These are phyloP conservation scores for Pachydiplax longipennis DNA, from an alignment of 2,888 invertebrate genomes.

Conservation along the genomic window DNA sequence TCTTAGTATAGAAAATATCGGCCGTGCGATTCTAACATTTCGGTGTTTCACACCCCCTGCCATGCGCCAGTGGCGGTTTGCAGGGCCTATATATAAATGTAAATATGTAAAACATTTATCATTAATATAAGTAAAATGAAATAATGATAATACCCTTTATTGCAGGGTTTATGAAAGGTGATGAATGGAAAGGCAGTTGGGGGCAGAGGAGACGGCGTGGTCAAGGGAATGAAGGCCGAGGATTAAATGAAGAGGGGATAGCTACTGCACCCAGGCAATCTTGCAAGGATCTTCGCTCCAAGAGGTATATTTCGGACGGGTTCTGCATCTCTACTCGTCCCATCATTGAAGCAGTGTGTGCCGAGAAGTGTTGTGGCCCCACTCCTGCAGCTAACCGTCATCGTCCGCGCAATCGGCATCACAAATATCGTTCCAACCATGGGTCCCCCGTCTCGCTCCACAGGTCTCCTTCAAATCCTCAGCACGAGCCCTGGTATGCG, in stretches of 20 bases:
- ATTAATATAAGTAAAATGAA: neutral
- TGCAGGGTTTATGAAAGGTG: neutral
- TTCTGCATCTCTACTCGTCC: conserved; percentile 51
- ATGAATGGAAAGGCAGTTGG: neutral
- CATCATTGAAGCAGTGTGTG: conserved; percentile 52
- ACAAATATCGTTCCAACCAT: neutral
- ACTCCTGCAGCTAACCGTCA: neutral
- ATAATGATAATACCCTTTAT: neutral
- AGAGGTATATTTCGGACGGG: conserved; percentile 52
- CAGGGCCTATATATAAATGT: no score
- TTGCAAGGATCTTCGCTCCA: conserved; percentile 49
- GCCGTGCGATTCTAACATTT: no score
- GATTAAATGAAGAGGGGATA: neutral
- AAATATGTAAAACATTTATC: no score
- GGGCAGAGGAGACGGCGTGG: neutral
- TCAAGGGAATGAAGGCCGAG: neutral
- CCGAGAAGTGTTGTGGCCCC: conserved; percentile 50
- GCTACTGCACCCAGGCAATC: neutral
- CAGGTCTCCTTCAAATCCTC: neutral
- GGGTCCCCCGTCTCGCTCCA: neutral
- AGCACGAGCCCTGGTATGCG: conserved; percentile 23
- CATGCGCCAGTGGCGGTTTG: no score
- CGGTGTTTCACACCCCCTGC: no score
- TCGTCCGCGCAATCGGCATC: neutral
- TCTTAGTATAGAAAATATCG: no score